Evolutionary conservation across 2,888 invertebrate genomes (phyloP).

Genomic region (Merodon equestris): DNA sequence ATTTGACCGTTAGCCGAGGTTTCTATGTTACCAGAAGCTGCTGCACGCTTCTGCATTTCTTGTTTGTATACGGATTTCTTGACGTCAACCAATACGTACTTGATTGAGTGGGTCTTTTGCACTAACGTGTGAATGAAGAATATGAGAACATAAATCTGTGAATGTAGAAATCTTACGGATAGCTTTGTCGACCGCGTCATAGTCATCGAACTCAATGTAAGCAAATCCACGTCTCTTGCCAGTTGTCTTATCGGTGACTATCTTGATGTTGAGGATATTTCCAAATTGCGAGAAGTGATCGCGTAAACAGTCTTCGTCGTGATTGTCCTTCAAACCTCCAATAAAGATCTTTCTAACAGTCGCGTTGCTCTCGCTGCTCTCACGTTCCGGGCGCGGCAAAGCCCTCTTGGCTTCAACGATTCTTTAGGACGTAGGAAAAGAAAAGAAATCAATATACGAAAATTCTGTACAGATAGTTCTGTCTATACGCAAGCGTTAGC

Average conservation of each 20-base stretch:
- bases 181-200: slow-evolving; percentile 97
- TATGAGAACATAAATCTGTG: neutral
- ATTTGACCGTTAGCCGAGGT: slow-evolving; percentile 50
- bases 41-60: slow-evolving; percentile 84
- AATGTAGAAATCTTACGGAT: slow-evolving; percentile 86
- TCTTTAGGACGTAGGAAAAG: slow-evolving; percentile 76
- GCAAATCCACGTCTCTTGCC: slow-evolving; percentile 97
- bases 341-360: slow-evolving; percentile 97
- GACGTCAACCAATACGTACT: slow-evolving; percentile 91
- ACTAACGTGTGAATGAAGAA: slow-evolving; percentile 80
- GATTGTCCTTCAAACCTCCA: slow-evolving; percentile 94
- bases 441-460: neutral
- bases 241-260: slow-evolving; percentile 94
- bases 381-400: slow-evolving; percentile 93
- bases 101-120: slow-evolving; percentile 89
- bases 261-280: slow-evolving; percentile 88
- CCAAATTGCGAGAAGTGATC: slow-evolving; percentile 92
- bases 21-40: slow-evolving; percentile 78
- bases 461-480: too few relatives aligned
- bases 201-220: slow-evolving; percentile 97
- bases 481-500: too few relatives aligned
- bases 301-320: slow-evolving; percentile 92
- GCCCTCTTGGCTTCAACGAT: slow-evolving; percentile 98
- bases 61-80: slow-evolving; percentile 94
- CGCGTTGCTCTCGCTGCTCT: slow-evolving; percentile 93